Evolutionary conservation across 92 coral and sea anemone genomes (phyloP).

Genomic region (Heteractis magnifica): DNA sequence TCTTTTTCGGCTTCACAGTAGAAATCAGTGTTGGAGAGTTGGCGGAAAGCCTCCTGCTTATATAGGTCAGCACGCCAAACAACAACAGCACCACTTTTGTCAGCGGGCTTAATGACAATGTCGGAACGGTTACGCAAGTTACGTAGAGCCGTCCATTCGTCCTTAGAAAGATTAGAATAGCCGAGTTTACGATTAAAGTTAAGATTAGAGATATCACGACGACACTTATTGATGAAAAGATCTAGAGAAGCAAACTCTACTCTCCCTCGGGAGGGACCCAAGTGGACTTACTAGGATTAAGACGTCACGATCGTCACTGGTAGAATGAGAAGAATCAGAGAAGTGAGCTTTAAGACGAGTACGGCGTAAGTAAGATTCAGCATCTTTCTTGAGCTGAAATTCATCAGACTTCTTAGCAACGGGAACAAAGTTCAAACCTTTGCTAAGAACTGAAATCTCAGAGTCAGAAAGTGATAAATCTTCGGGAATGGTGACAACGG

Average conservation of each 20-base stretch:
- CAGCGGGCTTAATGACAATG: too few species aligned
- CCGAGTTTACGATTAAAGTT: conserved; percentile 7
- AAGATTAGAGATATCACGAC: conserved; percentile 14
- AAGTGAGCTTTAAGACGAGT: conserved; percentile 29
- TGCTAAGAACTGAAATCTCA: conserved; percentile 44
- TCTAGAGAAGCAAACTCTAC: conserved; percentile 17
- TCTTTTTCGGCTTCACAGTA: conserved; percentile 2
- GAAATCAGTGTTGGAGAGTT: conserved; percentile 13
- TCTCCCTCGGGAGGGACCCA: conserved; percentile 28
- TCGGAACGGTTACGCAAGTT: conserved; percentile 5
- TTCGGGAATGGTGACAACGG: conserved; percentile 47
- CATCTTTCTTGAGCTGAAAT: conserved; percentile 24
- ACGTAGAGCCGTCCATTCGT: conserved; percentile 4
- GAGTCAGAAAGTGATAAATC: conserved; percentile 44
- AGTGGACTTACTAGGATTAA: conserved; percentile 14
- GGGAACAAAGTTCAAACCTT: conserved; percentile 45
- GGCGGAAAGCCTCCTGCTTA: too few species aligned
- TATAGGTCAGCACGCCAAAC: too few species aligned
- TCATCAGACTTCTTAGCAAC: conserved; percentile 17
- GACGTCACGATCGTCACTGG: not conserved
- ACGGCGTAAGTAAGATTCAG: conserved; percentile 33
- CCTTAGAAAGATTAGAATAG: conserved; percentile 30
- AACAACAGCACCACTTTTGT: too few species aligned
- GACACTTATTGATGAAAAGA: conserved; percentile 23
- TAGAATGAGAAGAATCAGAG: conserved; percentile 2